phyloP scores from a whole-genome alignment of 23 tunicate species.

The Botrylloides violaceus region DNA sequence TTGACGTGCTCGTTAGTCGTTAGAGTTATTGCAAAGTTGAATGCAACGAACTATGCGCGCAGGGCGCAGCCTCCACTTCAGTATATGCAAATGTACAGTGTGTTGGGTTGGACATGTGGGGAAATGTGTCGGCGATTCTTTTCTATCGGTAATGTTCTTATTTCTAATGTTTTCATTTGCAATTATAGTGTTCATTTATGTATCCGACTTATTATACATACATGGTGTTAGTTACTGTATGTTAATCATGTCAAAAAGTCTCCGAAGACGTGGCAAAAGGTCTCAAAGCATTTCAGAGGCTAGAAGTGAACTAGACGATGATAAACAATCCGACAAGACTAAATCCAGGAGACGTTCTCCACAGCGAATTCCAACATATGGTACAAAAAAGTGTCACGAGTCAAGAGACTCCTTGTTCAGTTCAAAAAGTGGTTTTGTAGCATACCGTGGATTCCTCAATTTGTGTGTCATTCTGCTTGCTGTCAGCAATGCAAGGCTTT shows the following conservation, averaged over 20 bases:
- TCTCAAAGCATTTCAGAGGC: conserved; percentile 39
- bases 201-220: no score
- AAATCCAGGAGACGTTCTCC: neutral
- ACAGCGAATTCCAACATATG: conserved; percentile 53
- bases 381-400: conserved; percentile 67
- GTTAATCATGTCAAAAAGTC: neutral
- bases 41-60: no score
- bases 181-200: no score
- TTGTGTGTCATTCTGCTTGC: conserved; percentile 74
- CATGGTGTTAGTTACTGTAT: no score
- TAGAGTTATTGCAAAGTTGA: no score
- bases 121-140: no score
- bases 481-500: conserved; percentile 66
- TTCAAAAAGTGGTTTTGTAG: conserved; percentile 75
- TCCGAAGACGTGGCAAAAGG: conserved; percentile 32
- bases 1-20: no score
- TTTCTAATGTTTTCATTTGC: no score
- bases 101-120: no score
- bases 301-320: neutral
- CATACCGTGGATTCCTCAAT: conserved; percentile 82
- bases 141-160: no score
- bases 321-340: conserved; percentile 4
- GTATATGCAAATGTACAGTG: no score
- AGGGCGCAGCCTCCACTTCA: no score
- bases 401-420: conserved; percentile 68